These are phyloP conservation scores for Alloscopus bannaensis DNA, from an alignment of 2,888 invertebrate genomes.

Conservation along the genomic window DNA sequence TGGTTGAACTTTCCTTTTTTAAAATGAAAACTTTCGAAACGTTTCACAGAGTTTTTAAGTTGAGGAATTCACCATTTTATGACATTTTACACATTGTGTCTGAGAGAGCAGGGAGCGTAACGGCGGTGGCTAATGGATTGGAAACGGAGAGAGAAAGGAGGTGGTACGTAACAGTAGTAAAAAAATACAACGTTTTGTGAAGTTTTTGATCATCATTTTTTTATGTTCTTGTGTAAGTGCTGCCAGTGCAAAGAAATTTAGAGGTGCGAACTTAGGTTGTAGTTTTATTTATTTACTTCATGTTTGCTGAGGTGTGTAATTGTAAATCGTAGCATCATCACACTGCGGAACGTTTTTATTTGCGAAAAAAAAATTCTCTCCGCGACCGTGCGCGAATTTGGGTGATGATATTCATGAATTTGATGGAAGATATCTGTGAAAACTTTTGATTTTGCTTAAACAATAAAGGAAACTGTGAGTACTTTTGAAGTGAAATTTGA, in stretches of 20 bases:
- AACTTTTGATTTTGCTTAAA: constrained; percentile 55
- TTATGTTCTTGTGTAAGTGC: constrained; percentile 33
- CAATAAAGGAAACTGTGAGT: constrained; percentile 13
- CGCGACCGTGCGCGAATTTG: background rate
- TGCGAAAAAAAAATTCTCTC: constrained; percentile 2
- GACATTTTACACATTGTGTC: too few species aligned
- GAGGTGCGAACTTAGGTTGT: constrained; percentile 56
- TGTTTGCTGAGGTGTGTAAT: too few species aligned
- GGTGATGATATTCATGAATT: constrained; percentile 31
- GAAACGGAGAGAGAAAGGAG: constrained; percentile 6
- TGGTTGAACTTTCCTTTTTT: too few species aligned
- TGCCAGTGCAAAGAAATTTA: constrained; percentile 52
- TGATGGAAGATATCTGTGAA: constrained; percentile 47
- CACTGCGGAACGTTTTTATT: constrained; percentile 26
- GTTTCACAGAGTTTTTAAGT: background rate
- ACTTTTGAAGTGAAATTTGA: too few species aligned
- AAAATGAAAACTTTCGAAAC: too few species aligned
- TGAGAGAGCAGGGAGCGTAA: background rate
- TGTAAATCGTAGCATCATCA: too few species aligned
- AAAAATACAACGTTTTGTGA: constrained; percentile 16
- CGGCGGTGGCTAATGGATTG: background rate
- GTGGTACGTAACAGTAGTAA: background rate
- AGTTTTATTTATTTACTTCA: constrained; percentile 56
- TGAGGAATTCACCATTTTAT: background rate
- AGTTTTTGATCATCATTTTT: constrained; percentile 43